phyloP scores from a whole-genome alignment of 2,888 invertebrate genomes.

The Trichopoda pennipes region DNA sequence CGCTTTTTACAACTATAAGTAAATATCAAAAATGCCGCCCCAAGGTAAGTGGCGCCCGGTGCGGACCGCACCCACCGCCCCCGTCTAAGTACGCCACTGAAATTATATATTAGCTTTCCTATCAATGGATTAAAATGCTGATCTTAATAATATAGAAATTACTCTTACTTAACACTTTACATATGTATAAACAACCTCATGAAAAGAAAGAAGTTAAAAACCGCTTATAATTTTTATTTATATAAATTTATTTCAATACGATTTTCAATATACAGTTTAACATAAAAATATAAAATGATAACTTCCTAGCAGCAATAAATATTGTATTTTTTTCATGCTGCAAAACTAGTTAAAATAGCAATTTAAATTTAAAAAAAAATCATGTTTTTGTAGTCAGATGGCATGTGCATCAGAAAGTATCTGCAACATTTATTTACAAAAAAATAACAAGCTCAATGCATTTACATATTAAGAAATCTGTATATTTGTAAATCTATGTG shows the following conservation, averaged over 20 bases:
- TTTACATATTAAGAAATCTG: neutral
- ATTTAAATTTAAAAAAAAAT: too few species aligned
- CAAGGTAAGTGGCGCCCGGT: too few species aligned
- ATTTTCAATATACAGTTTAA: conserved; percentile 47
- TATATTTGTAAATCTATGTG: neutral
- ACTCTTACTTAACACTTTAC: neutral
- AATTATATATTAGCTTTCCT: too few species aligned
- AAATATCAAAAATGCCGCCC: too few species aligned
- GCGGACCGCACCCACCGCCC: too few species aligned
- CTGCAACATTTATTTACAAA: conserved; percentile 4
- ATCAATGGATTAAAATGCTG: too few species aligned
- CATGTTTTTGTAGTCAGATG: too few species aligned
- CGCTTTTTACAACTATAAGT: too few species aligned
- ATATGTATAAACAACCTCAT: neutral
- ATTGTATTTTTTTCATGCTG: neutral
- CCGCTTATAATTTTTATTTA: neutral
- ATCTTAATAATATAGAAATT: too few species aligned
- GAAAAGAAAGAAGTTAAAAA: neutral
- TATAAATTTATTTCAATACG: conserved; percentile 20
- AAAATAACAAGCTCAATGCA: conserved; percentile 3
- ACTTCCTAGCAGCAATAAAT: conserved; percentile 44
- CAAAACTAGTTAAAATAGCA: too few species aligned
- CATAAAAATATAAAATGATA: conserved; percentile 34
- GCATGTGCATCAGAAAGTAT: neutral
- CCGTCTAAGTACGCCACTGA: too few species aligned